Base-by-base conservation (phyloP, 2,888 invertebrate genomes). In the Brassicogethes aeneus region DNA sequence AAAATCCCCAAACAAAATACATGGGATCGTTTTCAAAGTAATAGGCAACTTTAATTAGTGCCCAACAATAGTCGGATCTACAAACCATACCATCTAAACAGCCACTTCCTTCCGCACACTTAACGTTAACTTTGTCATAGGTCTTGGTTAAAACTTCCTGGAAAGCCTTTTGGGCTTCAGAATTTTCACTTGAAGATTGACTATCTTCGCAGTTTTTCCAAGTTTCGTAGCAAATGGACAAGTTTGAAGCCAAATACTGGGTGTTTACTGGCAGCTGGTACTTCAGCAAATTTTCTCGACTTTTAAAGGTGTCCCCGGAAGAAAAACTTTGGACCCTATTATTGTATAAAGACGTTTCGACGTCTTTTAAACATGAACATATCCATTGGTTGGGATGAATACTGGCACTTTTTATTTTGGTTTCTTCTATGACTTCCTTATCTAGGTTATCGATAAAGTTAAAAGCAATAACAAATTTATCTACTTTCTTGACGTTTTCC, bases 251-350 rank as follows among this genome's bases (percentile, higher is more conserved):
- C 32, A 32, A 7, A 12, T 10, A 3, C 8, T 32, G 7, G 12
- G 32, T 32, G 32, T 32, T 32, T 12, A 32, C 32, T 12, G 32
- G 32, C 10, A 32, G 32, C 32, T 32, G 32, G 14, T 32, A 32
- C 14, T 32, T 32, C 3, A 32, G 3, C 14, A 12, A 10, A 12
- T 10, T 10, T 32, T 3, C 14, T 12, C 12, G 32, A 13, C 12
- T 32, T 8, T 13, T 5, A 3, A 32, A 5, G 3, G 32, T 12
- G 12, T 32, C 13, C 12, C 12, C 12, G 10, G 32, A 12, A 3
- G 8, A 10, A 12, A 12, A 10, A 12, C 32, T 13, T 32, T 8
- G 10, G 14, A 32, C 14, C 3, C 12, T 3, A 7, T 32, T 32
- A 3, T 32, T 13, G 14, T 12, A 13, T 13, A 32, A 5, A 10